These are phyloP conservation scores for Girardinus metallicus DNA, from an alignment of 2,797 vertebrate genomes.

Conservation along the genomic window DNA sequence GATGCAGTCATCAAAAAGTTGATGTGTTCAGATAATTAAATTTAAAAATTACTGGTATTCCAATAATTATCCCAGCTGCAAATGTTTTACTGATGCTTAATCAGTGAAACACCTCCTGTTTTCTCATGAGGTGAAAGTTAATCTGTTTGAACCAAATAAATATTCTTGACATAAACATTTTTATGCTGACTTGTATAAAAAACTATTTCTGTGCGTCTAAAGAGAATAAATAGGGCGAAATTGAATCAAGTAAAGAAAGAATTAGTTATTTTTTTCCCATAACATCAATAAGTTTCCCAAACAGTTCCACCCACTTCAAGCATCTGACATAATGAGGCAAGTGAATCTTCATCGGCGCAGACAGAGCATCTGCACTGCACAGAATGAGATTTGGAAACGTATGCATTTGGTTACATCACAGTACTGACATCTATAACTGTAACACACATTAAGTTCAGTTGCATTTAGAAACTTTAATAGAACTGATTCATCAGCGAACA, in stretches of 20 bases:
- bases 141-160: not conserved
- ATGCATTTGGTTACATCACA: not conserved
- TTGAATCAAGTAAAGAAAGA: too few species aligned
- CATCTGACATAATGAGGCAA: not conserved
- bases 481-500: not conserved
- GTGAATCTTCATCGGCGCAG: not conserved
- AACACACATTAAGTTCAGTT: not conserved
- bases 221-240: not conserved
- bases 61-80: not conserved
- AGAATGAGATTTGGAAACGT: not conserved
- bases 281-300: too few species aligned
- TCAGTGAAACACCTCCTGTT: too few species aligned
- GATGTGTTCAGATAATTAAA: not conserved
- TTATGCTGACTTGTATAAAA: not conserved
- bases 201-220: not conserved
- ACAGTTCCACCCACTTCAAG: not conserved
- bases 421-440: not conserved
- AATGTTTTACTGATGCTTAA: constrained; percentile 12
- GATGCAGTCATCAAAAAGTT: constrained; percentile 14
- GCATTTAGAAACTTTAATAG: not conserved
- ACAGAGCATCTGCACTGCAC: not conserved
- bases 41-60: constrained; percentile 5
- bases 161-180: not conserved
- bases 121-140: not conserved
- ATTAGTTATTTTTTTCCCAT: not conserved